Conservation (phyloP, 2,797 vertebrate genomes). For the Triplophysa yarkandensis region DNA sequence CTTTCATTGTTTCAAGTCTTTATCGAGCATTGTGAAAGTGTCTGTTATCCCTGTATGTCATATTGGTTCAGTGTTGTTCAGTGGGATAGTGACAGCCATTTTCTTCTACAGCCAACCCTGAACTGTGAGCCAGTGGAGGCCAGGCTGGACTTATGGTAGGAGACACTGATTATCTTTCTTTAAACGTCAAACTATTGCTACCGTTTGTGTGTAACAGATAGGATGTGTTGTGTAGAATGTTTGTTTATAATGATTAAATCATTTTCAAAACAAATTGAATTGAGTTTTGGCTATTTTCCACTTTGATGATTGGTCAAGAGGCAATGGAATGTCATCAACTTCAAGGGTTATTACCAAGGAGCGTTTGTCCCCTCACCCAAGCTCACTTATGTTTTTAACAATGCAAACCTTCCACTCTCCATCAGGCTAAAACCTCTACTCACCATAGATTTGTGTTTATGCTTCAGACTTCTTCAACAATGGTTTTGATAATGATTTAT, state of each 20-base stretch:
- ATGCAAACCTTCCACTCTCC: constrained; percentile 7
- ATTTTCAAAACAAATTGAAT: constrained; percentile 15
- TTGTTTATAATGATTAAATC: constrained; percentile 7
- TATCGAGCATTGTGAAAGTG: constrained; percentile 16
- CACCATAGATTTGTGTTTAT: constrained; percentile 26
- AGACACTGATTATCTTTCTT: constrained; percentile 5
- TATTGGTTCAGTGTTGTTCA: constrained; percentile 46
- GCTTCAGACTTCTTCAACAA: constrained; percentile 53
- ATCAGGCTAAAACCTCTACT: neutral
- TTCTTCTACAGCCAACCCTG: constrained; percentile 67
- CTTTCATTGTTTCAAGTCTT: constrained; percentile 4
- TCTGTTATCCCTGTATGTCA: constrained; percentile 30
- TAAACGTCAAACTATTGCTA: neutral
- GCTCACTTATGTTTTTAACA: constrained; percentile 22
- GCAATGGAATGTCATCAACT: constrained; percentile 9
- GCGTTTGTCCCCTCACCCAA: constrained; percentile 9
- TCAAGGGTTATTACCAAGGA: constrained; percentile 23
- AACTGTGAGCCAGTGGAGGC: constrained; percentile 75
- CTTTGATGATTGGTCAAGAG: constrained; percentile 29
- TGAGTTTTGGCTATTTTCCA: constrained; percentile 11
- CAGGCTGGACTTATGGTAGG: constrained; percentile 81
- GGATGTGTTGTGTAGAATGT: constrained; percentile 32
- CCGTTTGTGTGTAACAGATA: constrained; percentile 1
- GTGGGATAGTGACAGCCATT: constrained; percentile 51
- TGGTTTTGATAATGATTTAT: constrained; percentile 52